Evolutionary conservation across 1,140 invertebrate species (phyloP).

Genomic region (Nebria ingens): DNA sequence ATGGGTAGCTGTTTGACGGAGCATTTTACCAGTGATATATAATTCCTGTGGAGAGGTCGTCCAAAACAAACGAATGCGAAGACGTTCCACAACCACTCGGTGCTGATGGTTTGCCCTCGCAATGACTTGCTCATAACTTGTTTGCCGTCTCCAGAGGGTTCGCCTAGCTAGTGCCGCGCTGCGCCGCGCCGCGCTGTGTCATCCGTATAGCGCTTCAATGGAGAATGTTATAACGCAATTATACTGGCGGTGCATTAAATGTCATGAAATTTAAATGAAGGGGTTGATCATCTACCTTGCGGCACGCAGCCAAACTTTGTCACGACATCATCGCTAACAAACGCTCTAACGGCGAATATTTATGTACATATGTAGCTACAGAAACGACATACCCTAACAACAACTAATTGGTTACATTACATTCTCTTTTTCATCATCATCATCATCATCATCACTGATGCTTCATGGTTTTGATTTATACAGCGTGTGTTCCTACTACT

Average conservation of each 20-base stretch:
- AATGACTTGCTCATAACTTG: conserved; percentile 6
- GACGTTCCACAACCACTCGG: background rate
- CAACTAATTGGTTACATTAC: background rate
- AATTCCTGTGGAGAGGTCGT: background rate
- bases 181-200: background rate
- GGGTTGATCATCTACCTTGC: background rate
- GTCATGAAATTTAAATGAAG: conserved; percentile 9
- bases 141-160: conserved; percentile 2
- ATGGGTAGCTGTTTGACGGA: background rate
- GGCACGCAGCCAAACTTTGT: background rate
- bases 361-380: too few species aligned
- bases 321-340: too few species aligned
- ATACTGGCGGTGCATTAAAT: conserved; percentile 6
- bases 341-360: too few species aligned
- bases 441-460: too few species aligned
- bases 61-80: background rate
- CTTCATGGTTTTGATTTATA: too few species aligned
- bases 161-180: background rate
- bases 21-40: background rate
- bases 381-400: background rate
- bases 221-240: conserved; percentile 2
- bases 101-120: background rate
- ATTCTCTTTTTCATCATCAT: background rate
- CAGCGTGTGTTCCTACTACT: too few species aligned
- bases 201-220: background rate